These are phyloP conservation scores for Sminthopsis crassicaudata DNA, from an alignment of 2,113 vertebrate genomes.

Conservation along the genomic window DNA sequence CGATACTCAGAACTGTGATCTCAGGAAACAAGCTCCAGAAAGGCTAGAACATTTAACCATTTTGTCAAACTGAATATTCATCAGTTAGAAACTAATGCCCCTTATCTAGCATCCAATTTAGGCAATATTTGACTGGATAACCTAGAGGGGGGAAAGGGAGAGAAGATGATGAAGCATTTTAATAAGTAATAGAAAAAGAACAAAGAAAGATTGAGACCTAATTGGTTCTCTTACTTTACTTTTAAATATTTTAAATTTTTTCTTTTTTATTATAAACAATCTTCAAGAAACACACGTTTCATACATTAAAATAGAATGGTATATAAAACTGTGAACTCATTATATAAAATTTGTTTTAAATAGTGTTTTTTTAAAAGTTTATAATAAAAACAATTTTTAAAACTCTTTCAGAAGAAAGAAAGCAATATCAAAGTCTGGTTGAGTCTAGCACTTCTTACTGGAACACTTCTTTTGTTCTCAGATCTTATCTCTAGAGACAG, in stretches of 20 bases:
- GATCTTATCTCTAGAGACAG: not conserved
- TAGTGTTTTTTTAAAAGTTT: not conserved
- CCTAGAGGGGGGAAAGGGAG: not conserved
- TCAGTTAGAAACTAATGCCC: not conserved
- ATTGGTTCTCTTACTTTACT: not conserved
- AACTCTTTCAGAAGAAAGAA: not conserved
- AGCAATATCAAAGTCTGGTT: not conserved
- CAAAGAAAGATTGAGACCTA: not conserved
- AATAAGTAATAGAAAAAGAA: not conserved
- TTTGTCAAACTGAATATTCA: not conserved
- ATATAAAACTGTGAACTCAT: not conserved
- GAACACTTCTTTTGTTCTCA: not conserved
- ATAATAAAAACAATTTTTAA: not conserved
- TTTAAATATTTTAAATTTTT: not conserved
- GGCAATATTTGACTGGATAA: not conserved
- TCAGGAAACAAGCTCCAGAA: not conserved
- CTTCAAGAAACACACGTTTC: not conserved
- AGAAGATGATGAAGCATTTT: not conserved
- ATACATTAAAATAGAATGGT: not conserved
- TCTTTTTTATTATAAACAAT: not conserved
- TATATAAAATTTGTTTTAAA: not conserved
- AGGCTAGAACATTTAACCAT: not conserved
- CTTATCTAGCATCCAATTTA: not conserved
- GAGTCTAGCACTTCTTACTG: not conserved
- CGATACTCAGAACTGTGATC: not conserved